Percentiles rank a stretch among this genome's conserved stretches.
Evolutionary conservation across 2,888 invertebrate genomes (phyloP).

Genomic region (Drosophila stalkeri): DNA sequence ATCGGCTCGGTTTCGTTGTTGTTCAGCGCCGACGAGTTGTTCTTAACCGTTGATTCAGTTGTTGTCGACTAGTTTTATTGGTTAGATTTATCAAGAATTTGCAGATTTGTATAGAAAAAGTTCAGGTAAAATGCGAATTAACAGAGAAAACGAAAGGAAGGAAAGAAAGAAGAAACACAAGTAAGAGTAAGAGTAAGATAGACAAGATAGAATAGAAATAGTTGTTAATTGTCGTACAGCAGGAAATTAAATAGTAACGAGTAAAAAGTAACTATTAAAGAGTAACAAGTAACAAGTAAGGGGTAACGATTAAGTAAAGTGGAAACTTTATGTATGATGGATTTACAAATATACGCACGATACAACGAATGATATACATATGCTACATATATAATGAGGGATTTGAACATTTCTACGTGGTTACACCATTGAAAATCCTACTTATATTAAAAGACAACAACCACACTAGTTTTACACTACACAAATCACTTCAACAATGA

Average conservation of each 20-base stretch:
- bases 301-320: conserved; percentile 14
- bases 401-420: conserved; percentile 21
- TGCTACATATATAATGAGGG: conserved; percentile 7
- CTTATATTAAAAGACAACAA: conserved; percentile 21
- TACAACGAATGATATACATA: conserved; percentile 16
- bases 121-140: conserved; percentile 63
- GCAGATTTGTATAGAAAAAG: conserved; percentile 56
- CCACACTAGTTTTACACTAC: conserved; percentile 10
- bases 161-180: conserved; percentile 68
- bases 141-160: conserved; percentile 67
- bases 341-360: conserved; percentile 3
- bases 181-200: conserved; percentile 74
- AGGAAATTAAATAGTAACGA: conserved; percentile 42
- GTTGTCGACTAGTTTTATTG: conserved; percentile 53
- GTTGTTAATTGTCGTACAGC: conserved; percentile 36
- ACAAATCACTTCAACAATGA: conserved; percentile 4
- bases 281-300: conserved; percentile 37
- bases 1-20: conserved; percentile 63
- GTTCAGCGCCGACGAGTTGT: conserved; percentile 65
- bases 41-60: conserved; percentile 51
- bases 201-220: conserved; percentile 54
- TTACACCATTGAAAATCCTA: conserved; percentile 34
- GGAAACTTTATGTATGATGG: conserved; percentile 4
- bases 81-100: conserved; percentile 17
- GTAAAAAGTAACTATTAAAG: conserved; percentile 50